Base-by-base conservation (phyloP, 2,113 vertebrate genomes). In the Halcyon senegalensis region DNA sequence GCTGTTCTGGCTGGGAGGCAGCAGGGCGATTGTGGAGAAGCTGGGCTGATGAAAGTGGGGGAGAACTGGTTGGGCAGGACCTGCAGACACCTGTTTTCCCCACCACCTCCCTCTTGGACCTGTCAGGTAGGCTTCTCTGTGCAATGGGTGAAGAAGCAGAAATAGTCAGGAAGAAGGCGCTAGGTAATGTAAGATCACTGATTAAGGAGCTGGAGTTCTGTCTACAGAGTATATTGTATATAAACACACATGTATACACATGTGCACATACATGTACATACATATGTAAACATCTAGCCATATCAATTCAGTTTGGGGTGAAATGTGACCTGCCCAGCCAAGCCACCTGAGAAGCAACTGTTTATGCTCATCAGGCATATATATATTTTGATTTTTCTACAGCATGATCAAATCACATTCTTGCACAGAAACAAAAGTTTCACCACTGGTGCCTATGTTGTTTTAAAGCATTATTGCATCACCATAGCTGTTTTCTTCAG, bases 241-340 rank as follows among this genome's bases (percentile, higher is more conserved):
- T 59, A 59, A 59, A 59, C 18, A 59, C 58, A 59, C 33, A 9
- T 58, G 55, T 17, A 30, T 56, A 16, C 53, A 33, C 50, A 24
- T 27, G 24, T 13, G 12, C 44, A 8, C 20, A 2, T 11, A 3
- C 7, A 8, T 5, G 8, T 27, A 39, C 9, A 10, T 15, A 30
- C 5, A 13, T 10, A 9, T 2, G 35, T 16, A 12, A 64, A 53
- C 15, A 15, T 1, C 0, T 8, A 35, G 25, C 16, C 25, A 2
- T 8, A 13, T 16, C 1, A 0, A 8, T n/a, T 76, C 1, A 0
- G 2, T 51, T n/a, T 76, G 69, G 44, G 4, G 19, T 16, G 15
- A 48, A 39, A 37, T 7, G 39, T 12, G 44, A 30, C 64, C 53
- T 73, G 30, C 24, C 68, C 25, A 37, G n/a, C 16, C 23, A 25